Conservation (phyloP, 2,797 vertebrate species). For the Trachurus trachurus region DNA sequence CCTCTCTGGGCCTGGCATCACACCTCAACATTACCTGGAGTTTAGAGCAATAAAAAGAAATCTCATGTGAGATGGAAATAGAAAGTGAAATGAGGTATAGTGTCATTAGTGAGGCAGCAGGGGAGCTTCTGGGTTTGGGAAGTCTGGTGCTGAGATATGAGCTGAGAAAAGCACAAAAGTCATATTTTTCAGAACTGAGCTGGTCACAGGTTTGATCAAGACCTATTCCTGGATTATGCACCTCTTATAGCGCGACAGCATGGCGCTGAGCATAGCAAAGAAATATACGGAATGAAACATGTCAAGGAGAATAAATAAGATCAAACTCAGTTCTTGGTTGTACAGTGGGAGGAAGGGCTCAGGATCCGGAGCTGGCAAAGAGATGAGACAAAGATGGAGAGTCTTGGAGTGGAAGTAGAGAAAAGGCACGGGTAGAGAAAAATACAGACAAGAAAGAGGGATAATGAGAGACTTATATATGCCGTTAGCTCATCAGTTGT, state of each 20-base stretch:
- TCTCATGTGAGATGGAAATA: conserved; percentile 58
- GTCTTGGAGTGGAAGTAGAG: conserved; percentile 18
- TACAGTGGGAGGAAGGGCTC: conserved; percentile 6
- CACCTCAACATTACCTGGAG: conserved; percentile 46
- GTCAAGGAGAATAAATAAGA: conserved; percentile 59
- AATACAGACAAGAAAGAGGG: conserved; percentile 27
- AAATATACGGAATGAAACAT: conserved; percentile 26
- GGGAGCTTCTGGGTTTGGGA: conserved; percentile 34
- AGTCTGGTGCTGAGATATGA: conserved; percentile 31
- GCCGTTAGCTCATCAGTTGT: conserved; percentile 59
- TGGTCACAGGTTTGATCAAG: conserved; percentile 50
- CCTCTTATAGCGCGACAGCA: conserved; percentile 45
- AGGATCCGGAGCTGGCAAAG: conserved; percentile 21
- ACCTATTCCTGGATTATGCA: conserved; percentile 56
- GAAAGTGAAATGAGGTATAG: conserved; percentile 43
- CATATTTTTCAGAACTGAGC: conserved; percentile 27
- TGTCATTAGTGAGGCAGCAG: conserved; percentile 46
- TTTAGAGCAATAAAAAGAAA: conserved; percentile 57
- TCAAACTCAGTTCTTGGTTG: conserved; percentile 17
- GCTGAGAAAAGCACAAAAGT: conserved; percentile 18
- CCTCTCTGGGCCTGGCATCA: conserved; percentile 52
- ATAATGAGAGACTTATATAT: conserved; percentile 40
- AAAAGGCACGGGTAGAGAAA: conserved; percentile 15
- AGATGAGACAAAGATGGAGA: conserved; percentile 30
- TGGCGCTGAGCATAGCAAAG: conserved; percentile 27